These are phyloP conservation scores for Cheilosia variabilis DNA, from an alignment of 2,888 invertebrate species.

Conservation along the genomic window DNA sequence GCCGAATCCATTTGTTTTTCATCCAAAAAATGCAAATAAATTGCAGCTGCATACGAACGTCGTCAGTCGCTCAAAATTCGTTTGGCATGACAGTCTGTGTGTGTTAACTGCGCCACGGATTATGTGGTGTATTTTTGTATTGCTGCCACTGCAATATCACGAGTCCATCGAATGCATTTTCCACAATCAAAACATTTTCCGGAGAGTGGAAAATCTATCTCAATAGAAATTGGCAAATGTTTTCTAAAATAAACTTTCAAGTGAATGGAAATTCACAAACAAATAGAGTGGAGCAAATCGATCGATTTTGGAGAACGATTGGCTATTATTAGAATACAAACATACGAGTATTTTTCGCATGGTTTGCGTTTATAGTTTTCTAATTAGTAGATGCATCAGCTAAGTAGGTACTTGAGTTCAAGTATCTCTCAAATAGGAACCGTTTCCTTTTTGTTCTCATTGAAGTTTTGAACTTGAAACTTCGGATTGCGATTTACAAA, in stretches of 20 bases:
- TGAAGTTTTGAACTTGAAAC: too few species aligned
- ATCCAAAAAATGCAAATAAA: slow-evolving; percentile 23
- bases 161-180: slow-evolving; percentile 14
- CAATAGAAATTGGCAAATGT: slow-evolving; percentile 47
- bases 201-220: not conserved
- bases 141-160: slow-evolving; percentile 14
- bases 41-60: slow-evolving; percentile 12
- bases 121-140: not conserved
- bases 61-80: not conserved
- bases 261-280: slow-evolving; percentile 15
- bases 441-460: too few species aligned
- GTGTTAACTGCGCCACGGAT: slow-evolving; percentile 22
- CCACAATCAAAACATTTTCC: slow-evolving; percentile 3
- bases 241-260: slow-evolving; percentile 37
- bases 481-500: too few species aligned
- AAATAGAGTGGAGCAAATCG: too few species aligned
- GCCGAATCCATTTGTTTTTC: slow-evolving; percentile 4
- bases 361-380: too few species aligned
- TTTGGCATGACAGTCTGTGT: slow-evolving; percentile 17
- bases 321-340: too few species aligned
- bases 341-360: too few species aligned
- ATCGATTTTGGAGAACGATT: too few species aligned
- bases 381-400: too few species aligned
- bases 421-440: too few species aligned
- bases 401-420: too few species aligned